Base-by-base conservation (phyloP, 37 sponge, comb jelly and placozoan genomes). In the Beroe forskalii region DNA sequence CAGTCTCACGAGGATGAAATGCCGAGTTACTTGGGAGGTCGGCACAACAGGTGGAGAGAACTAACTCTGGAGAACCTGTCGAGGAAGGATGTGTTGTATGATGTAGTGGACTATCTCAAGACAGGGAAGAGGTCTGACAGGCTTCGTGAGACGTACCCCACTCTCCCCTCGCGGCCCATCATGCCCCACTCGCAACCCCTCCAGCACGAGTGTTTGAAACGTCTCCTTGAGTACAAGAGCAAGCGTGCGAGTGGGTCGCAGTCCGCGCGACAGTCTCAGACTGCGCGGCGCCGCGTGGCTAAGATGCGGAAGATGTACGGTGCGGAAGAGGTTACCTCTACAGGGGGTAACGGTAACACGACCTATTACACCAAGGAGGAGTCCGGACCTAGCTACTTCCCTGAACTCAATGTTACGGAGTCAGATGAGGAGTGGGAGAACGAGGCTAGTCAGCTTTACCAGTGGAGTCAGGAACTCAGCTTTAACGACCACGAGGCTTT, bases 21-120 rank as follows among this genome's bases (percentile, higher is more conserved):
- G 37, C 96, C 96, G 62, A 94, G 95, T 37, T 92, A 93, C 62
- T 69, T 95, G 0, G 99, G 99, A 23, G 99, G 99, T 35, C 95
- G 91, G 76, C 95, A 95, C 27, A 98, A 98, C 91, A 75, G 63
- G 40, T 98, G 99, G 99, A 91, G 99, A 42, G 93, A 86, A 39
- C 67, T 98, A 22, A 90, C 92, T 62, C 91, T 97, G 2, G 92
- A 93, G 28, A 60, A 60, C 20, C 30, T 91, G 80, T 40, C 76
- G 8, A 19, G 90, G 60, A 38, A 27, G n/a, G 66, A 62, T 41
- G 67, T 90, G 28, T 23, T 90, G 39, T 90, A 64, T 63, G 90
- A 40, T 25, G 67, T 40, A 8, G 64, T 62, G 40, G 90, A 62
- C 27, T 64, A 64, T 35, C 6, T 90, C 67, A 90, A 64, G 36